Evolutionary conservation across 2,797 vertebrate species (phyloP).

Genomic region (Trematomus bernacchii): DNA sequence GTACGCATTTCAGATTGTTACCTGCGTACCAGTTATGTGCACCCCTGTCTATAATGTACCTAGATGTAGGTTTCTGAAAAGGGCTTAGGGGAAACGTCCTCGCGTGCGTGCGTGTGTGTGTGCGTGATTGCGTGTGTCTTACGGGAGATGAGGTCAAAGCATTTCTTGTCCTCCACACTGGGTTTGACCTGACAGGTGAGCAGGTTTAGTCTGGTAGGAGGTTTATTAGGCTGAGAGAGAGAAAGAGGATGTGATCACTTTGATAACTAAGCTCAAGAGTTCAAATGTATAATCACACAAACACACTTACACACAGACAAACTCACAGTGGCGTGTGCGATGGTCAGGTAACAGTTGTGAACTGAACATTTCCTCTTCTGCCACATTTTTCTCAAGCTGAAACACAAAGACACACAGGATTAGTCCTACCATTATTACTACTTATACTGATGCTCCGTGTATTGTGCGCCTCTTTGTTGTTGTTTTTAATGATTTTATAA

Average conservation of each 20-base stretch:
- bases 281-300: background rate
- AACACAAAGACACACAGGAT: conserved; percentile 36
- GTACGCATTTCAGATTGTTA: no score
- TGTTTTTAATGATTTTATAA: no score
- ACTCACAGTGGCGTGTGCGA: conserved; percentile 86
- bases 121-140: conserved; percentile 51
- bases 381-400: conserved; percentile 87
- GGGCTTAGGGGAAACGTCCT: no score
- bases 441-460: no score
- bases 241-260: background rate
- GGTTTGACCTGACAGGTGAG: conserved; percentile 92
- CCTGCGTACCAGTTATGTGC: no score
- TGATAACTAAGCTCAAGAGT: background rate
- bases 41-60: no score
- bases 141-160: conserved; percentile 91
- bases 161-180: conserved; percentile 89
- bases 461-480: no score
- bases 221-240: conserved; percentile 83
- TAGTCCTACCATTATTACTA: background rate
- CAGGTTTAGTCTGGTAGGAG: conserved; percentile 89
- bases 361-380: conserved; percentile 87
- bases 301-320: conserved; percentile 3
- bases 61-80: no score
- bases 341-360: conserved; percentile 87
- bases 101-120: background rate